Evolutionary conservation across 1,140 invertebrate genomes (phyloP).

Genomic region (Drosophila fuyamai): DNA sequence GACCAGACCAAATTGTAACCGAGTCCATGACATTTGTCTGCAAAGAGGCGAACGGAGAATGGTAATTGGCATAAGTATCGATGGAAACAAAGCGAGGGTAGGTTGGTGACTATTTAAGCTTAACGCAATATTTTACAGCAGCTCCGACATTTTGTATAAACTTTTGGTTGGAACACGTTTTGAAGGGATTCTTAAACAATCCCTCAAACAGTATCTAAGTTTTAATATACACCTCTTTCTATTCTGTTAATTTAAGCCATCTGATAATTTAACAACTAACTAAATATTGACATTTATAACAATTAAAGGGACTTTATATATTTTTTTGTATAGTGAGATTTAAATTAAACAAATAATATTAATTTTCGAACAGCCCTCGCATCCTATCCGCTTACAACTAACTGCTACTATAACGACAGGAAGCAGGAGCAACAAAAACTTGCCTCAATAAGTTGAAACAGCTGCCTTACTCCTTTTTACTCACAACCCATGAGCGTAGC

Average conservation of each 20-base stretch:
- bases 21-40: conserved; percentile 44
- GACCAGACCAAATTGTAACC: conserved; percentile 42
- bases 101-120: neutral
- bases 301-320: no score
- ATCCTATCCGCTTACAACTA: conserved; percentile 29
- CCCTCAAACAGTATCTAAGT: no score
- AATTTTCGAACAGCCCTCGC: conserved; percentile 14
- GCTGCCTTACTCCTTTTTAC: conserved; percentile 26
- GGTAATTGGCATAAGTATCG: conserved; percentile 60
- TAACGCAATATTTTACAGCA: neutral
- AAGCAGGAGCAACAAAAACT: conserved; percentile 44
- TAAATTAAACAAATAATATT: no score
- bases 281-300: no score
- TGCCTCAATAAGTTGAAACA: conserved; percentile 20
- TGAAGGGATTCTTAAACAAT: no score
- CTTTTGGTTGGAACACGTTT: no score
- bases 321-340: no score
- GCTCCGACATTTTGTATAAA: no score
- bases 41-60: conserved; percentile 43
- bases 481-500: conserved; percentile 8
- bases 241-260: no score
- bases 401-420: conserved; percentile 47
- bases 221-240: no score
- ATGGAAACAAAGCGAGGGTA: conserved; percentile 39
- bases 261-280: no score